These are phyloP conservation scores for Podocnemis expansa DNA, from an alignment of 2,113 vertebrate species.

Conservation along the genomic window DNA sequence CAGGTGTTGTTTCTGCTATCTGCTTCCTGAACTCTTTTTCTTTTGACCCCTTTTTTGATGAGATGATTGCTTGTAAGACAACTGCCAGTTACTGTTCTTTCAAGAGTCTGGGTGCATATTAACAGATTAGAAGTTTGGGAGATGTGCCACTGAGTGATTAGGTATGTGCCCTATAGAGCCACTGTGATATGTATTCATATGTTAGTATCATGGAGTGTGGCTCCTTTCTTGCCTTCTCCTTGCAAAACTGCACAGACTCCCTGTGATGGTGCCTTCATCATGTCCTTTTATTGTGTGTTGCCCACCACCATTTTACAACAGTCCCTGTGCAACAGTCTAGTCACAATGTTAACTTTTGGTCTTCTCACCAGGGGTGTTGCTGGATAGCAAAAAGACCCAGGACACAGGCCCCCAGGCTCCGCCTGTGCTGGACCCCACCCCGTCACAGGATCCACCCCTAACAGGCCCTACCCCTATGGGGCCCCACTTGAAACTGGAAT, in stretches of 20 bases:
- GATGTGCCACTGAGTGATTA: background rate
- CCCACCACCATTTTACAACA: background rate
- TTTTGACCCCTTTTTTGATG: background rate
- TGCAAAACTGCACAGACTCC: background rate
- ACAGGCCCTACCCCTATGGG: too few species aligned
- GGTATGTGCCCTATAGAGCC: background rate
- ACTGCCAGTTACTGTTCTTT: constrained; percentile 30
- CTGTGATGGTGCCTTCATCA: background rate
- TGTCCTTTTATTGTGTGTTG: background rate
- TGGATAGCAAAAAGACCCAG: too few species aligned
- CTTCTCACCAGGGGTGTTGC: background rate
- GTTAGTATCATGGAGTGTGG: background rate
- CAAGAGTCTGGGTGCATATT: background rate
- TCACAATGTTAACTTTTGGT: background rate
- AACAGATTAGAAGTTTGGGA: constrained; percentile 8
- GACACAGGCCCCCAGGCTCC: too few species aligned
- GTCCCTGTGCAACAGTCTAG: background rate
- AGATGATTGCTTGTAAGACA: constrained; percentile 36
- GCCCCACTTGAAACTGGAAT: too few species aligned
- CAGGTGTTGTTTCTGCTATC: constrained; percentile 25
- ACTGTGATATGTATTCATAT: background rate
- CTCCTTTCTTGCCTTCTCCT: background rate
- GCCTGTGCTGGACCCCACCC: too few species aligned
- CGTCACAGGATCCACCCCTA: too few species aligned
- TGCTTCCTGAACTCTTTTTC: constrained; percentile 35